Evolutionary conservation across 2,888 invertebrate species (phyloP), one percentile per base, ranked within the genome.

Genomic region (Alloscopus bannaensis): DNA sequence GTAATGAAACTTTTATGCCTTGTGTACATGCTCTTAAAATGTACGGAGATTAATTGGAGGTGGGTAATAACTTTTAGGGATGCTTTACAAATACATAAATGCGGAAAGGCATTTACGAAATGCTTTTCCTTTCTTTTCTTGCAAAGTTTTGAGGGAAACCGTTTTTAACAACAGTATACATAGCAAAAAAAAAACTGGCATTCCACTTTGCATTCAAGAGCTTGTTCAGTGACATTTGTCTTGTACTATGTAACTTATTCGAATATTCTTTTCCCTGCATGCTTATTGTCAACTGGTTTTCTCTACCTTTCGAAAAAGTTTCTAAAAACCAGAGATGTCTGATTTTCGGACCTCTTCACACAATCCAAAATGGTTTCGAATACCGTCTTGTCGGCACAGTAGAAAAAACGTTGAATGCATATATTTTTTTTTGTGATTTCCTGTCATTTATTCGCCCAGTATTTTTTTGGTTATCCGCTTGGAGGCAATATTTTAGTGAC

Each of bases 1-100:
- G 59, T 70, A 70, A 72, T 72, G 52, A 72, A 62, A 62, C 71
- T 72, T 72, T 72, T 72, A 72, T 72, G 71, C 71, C 71, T 72
- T 72, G 71, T 72, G 71, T 72, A 55, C 73, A 73, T 52, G 73
- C 73, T 65, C 57, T 36, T 73, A 68, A 60, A 62, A 52, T 62
- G 36, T 66, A 62, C 62, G 76, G 76, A 76, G 69, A 76, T 36
- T 69, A 52, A 69, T 52, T 26, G 36, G 70, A 77, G 76, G 77
- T 77, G 70, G 77, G 77, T 77, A 77, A 77, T 64, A 62, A 69
- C 66, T 72, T 22, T 36, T 60, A 31, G 71, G 62, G 50, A 71
- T 64, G 60, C 71, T 45, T 71, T 60, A 60, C 26, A 66, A 52
- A 52, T 29, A n/a, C 20, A 52, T 65, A 47, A 65, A 47, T 45